phyloP scores from a whole-genome alignment of 2,113 vertebrate species.

The Cyprinodon brontotheroides region DNA sequence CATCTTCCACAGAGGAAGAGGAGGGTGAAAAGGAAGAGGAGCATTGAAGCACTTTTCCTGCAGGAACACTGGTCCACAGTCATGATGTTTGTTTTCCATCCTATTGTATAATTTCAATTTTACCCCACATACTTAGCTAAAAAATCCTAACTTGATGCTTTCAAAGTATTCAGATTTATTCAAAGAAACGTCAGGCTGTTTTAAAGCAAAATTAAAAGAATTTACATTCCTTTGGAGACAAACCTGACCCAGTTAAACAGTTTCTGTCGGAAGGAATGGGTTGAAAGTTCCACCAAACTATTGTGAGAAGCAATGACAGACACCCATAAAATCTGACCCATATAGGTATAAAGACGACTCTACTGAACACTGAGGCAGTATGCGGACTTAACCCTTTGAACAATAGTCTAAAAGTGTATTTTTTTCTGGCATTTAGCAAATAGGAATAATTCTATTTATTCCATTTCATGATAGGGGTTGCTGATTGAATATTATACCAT shows the following conservation, averaged over 20 bases:
- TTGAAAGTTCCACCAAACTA: no score
- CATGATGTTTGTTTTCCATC: no score
- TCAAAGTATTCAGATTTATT: not conserved
- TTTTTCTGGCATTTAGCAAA: not conserved
- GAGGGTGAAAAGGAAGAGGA: not conserved
- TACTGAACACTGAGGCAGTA: not conserved
- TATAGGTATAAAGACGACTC: not conserved
- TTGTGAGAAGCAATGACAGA: no score
- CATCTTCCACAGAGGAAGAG: constrained; percentile 1
- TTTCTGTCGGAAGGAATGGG: not conserved
- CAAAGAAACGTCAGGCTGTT: not conserved
- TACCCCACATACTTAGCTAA: not conserved
- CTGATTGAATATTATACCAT: not conserved
- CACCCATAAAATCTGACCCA: no score
- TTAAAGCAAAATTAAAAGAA: no score
- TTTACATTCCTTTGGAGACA: no score
- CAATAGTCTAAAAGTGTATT: not conserved
- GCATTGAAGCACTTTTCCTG: not conserved
- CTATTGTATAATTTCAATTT: not conserved
- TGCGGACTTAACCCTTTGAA: not conserved
- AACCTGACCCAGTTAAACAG: not conserved
- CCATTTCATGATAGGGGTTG: not conserved
- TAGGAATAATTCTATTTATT: not conserved
- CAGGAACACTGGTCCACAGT: not conserved
- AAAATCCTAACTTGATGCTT: not conserved